phyloP scores from a whole-genome alignment of 1,140 invertebrate genomes.

The Helicorthomorpha holstii region DNA sequence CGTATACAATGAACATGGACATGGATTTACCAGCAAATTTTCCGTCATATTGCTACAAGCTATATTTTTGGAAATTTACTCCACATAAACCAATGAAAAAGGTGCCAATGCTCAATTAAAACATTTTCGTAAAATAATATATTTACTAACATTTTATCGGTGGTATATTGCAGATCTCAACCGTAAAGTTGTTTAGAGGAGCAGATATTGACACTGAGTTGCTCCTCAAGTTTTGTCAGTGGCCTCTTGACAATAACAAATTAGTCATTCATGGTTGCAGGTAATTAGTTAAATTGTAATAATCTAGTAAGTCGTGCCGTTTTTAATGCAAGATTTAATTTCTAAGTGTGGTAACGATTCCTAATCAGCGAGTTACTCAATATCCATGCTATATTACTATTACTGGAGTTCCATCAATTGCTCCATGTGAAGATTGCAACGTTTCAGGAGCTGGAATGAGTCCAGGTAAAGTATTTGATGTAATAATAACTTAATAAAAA shows the following conservation, averaged over 20 bases:
- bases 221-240: conserved; percentile 46
- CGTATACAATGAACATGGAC: conserved; percentile 51
- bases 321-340: too few relatives aligned
- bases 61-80: conserved; percentile 53
- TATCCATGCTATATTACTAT: conserved; percentile 34
- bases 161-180: conserved; percentile 25
- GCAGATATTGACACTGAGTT: conserved; percentile 40
- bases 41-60: conserved; percentile 31
- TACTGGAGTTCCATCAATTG: conserved; percentile 36
- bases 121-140: too few relatives aligned
- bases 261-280: conserved; percentile 47
- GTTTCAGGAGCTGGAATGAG: background rate
- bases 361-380: conserved; percentile 18
- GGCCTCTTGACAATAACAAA: conserved; percentile 43
- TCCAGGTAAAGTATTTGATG: background rate
- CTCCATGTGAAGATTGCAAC: conserved; percentile 34
- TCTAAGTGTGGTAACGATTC: background rate
- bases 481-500: background rate
- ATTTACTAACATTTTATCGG: too few relatives aligned
- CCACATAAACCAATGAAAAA: conserved; percentile 39
- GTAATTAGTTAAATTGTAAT: conserved; percentile 25
- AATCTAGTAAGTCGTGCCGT: too few relatives aligned
- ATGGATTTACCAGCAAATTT: conserved; percentile 29
- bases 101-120: too few relatives aligned
- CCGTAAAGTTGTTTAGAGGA: conserved; percentile 47